phyloP scores from a whole-genome alignment of 2,797 vertebrate species.

The Neostethus bicornis region DNA sequence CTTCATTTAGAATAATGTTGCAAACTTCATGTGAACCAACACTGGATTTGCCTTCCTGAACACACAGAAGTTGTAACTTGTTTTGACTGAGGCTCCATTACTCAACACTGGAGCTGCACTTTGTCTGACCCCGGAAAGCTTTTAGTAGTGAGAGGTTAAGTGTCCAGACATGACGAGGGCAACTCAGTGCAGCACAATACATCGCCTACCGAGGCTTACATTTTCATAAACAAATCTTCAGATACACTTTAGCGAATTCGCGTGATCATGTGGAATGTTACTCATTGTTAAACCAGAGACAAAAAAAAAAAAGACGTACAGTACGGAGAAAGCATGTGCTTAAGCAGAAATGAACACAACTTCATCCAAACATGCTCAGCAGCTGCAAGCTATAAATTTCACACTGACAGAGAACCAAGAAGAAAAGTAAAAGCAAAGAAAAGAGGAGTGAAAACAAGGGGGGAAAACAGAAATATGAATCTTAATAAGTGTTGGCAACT shows the following conservation, averaged over 20 bases:
- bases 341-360: constrained; percentile 38
- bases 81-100: constrained; percentile 76
- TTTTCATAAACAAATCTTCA: constrained; percentile 13
- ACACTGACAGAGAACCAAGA: constrained; percentile 39
- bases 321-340: constrained; percentile 17
- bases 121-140: constrained; percentile 74
- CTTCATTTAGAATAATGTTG: constrained; percentile 27
- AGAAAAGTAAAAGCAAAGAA: constrained; percentile 31
- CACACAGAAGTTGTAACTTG: constrained; percentile 62
- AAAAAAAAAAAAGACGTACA: constrained; percentile 3
- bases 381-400: constrained; percentile 68
- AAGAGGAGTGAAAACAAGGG: constrained; percentile 31
- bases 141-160: constrained; percentile 78
- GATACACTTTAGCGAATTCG: constrained; percentile 21
- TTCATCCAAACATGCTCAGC: constrained; percentile 45
- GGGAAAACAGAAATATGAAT: constrained; percentile 51
- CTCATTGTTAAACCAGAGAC: constrained; percentile 20
- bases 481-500: constrained; percentile 53
- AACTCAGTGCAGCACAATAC: constrained; percentile 53
- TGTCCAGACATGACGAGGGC: constrained; percentile 71
- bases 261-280: constrained; percentile 33
- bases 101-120: constrained; percentile 67
- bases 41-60: constrained; percentile 57
- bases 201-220: constrained; percentile 31
- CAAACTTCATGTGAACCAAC: constrained; percentile 50